Conservation (phyloP, 2,888 invertebrate genomes). For the Lepidocyrtoides sp. region DNA sequence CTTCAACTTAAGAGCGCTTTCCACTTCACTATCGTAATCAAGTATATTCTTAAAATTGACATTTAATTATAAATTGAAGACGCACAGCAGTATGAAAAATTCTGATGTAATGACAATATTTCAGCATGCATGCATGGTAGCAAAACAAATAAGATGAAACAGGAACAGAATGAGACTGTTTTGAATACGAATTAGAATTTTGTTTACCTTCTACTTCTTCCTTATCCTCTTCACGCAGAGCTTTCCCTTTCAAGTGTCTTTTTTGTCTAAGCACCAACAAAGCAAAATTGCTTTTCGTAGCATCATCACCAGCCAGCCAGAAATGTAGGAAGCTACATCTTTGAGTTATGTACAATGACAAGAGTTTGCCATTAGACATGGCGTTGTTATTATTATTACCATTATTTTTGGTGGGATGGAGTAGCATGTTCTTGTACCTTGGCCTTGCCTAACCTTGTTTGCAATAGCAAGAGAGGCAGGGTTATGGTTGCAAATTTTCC, state of each 20-base stretch:
- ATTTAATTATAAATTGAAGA: no score
- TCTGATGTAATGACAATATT: no score
- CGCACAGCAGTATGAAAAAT: no score
- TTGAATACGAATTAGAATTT: neutral
- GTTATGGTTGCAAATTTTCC: neutral
- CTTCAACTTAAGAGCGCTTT: no score
- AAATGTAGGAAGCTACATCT: neutral
- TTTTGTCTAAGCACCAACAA: neutral
- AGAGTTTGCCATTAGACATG: constrained; percentile 26
- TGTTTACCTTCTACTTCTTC: neutral
- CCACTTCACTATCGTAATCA: no score
- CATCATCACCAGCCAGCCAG: neutral
- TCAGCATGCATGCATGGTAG: neutral
- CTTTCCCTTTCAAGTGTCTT: constrained; percentile 29
- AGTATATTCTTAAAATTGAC: no score
- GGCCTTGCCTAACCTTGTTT: constrained; percentile 71
- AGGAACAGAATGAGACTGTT: neutral
- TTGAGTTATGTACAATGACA: neutral
- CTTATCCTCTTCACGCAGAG: neutral
- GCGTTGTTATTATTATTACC: neutral
- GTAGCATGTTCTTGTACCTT: constrained; percentile 43
- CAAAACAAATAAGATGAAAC: neutral
- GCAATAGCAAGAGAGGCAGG: neutral
- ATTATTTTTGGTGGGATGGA: neutral
- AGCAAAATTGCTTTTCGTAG: neutral